Evolutionary conservation across 2,113 vertebrate species (phyloP).

Genomic region (Xiphophorus maculatus): DNA sequence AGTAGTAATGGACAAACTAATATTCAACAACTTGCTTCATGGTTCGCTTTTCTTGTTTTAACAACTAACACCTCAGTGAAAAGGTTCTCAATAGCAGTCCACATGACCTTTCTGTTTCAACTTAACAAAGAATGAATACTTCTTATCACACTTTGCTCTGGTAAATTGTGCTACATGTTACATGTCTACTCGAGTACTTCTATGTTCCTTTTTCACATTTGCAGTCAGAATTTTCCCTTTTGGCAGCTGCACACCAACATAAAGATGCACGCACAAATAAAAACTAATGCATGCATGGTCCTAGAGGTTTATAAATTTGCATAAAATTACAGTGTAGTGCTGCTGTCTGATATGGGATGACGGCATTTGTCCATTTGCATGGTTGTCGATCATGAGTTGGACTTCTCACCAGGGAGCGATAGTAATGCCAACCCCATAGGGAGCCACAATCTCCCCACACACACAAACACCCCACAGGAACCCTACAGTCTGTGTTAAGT

Average conservation of each 20-base stretch:
- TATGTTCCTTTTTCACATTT: background rate
- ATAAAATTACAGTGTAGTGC: slow-evolving; percentile 34
- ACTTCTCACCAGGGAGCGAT: slow-evolving; percentile 65
- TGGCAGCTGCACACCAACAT: slow-evolving; percentile 7
- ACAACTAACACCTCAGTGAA: slow-evolving; percentile 47
- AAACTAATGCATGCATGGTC: slow-evolving; percentile 25
- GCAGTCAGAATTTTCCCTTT: background rate
- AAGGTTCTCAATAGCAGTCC: slow-evolving; percentile 36
- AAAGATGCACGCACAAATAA: slow-evolving; percentile 16
- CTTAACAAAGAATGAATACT: slow-evolving; percentile 28
- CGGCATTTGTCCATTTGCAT: slow-evolving; percentile 67
- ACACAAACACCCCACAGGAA: slow-evolving; percentile 34
- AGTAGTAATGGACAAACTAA: slow-evolving; percentile 28
- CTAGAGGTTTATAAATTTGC: slow-evolving; percentile 49
- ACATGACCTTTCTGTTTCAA: background rate
- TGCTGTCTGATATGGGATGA: slow-evolving; percentile 28
- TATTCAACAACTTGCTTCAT: slow-evolving; percentile 46
- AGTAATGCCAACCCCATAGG: slow-evolving; percentile 67
- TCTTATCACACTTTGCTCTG: slow-evolving; percentile 33
- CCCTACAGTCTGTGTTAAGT: slow-evolving; percentile 75
- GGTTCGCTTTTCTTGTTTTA: slow-evolving; percentile 28
- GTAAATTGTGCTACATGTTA: background rate
- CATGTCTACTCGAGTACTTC: background rate
- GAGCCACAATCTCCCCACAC: slow-evolving; percentile 39
- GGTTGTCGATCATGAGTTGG: slow-evolving; percentile 65